Evolutionary conservation across 2,797 vertebrate genomes (phyloP), one percentile per base, ranked within the genome.

Genomic region (Chelidonichthys spinosus): DNA sequence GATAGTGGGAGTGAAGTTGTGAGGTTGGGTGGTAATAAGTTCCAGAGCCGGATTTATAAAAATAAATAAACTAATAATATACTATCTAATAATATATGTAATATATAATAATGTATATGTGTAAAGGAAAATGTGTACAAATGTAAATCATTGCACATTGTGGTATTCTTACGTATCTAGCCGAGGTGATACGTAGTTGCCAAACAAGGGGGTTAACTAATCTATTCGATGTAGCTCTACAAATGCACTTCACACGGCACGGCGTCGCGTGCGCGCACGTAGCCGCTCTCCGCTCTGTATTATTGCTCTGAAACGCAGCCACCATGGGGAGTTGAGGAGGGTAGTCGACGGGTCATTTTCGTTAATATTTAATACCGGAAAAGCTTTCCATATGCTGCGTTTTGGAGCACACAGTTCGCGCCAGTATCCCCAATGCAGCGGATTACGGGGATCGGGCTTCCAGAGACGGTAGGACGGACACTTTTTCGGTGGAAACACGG

Each of bases 371-470:
- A 83, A 85, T 44, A 76, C 52, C 72, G 63, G n/a, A 76, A 25
- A 87, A 86, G 77, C 69, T 78, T 78, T 85, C 90, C 91, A 74
- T 86, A 94, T 94, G 93, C 87, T 84, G 90, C 91, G 81, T 77
- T 88, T 85, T 37, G 85, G 88, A 82, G 84, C 60, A 81, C 65
- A 81, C 74, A 87, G 86, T 89, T 91, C 78, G 70, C 86, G 91
- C 91, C 93, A 87, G 83, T 86, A 64, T 93, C 90, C 92, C 93
- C 93, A 84, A 94, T 94, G 93, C 92, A 85, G 90, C 69, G 91
- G 89, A 90, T 80, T 76, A 88, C 79, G 93, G 93, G 91, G 89
- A 84, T 55, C 91, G 87, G 91, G 87, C 87, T 90, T 92, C 74
- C 93, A 91, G 91, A 94, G 85, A 94, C 89, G 90, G 93, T 94